Base-by-base conservation (phyloP, 2,888 invertebrate genomes). In the Alloscopus bannaensis region DNA sequence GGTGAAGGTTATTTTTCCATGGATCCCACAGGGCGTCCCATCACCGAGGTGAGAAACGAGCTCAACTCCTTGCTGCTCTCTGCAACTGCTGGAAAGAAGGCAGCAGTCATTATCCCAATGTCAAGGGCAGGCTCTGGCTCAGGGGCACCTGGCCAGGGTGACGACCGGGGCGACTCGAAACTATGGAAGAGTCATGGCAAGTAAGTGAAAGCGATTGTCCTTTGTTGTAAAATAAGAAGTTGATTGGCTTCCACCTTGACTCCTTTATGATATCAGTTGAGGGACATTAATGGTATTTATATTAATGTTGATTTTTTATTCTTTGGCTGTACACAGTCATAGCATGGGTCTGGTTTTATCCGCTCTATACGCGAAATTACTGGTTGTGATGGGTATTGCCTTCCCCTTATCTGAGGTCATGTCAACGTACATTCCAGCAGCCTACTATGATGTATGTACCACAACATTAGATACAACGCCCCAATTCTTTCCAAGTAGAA, bases 351-450 rank as follows among this genome's bases (percentile, higher is more conserved):
- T 95, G 40, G 94, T 96, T 22, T 91, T 97, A 85, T 97, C 97
- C 82, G 97, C 96, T 0, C 91, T 98, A 28, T 98, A 98, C 88
- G 97, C 96, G 64, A 96, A 97, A 89, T 91, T 97, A 65, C 90
- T 98, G 86, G 96, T 97, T 50, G 96, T 97, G 62, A 95, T 97
- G 94, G 97, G 97, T 81, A 93, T 96, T 84, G 96, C 97, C 20
- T 96, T 98, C 89, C 97, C 97, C 64, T 94, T 98, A 93, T 95
- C 97, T 82, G 97, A 97, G 91, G 96, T 97, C 86, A 96, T 97
- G 88, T 96, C 96, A 52, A 94, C 95, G 24, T 95, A 95, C 89
- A 95, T 97, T 88, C 96, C 96, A 87, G 95, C 95, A 83, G 95
- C 95, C 36, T 96, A 95, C 89, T 97, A 96, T 89, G 96, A 96